phyloP scores from a whole-genome alignment of 2,888 invertebrate genomes.

The Lasiommata megera region DNA sequence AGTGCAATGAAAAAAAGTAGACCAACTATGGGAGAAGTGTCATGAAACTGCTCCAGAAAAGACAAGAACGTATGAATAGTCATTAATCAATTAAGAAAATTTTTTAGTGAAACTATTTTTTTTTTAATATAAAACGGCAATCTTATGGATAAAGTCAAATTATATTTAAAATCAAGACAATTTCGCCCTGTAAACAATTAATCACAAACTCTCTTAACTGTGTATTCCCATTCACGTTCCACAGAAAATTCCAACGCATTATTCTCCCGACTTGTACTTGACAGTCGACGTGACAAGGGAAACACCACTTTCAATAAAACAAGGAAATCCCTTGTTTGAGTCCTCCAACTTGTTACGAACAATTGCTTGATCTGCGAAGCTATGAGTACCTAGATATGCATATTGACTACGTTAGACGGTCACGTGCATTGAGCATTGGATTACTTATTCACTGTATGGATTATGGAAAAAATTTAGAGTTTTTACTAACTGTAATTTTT shows the following conservation, averaged over 20 bases:
- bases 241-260: constrained; percentile 45
- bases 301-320: constrained; percentile 64
- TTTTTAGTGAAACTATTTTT: too few species aligned
- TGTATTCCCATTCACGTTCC: constrained; percentile 11
- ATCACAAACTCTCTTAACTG: background rate
- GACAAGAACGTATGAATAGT: too few species aligned
- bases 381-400: constrained; percentile 14
- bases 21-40: too few species aligned
- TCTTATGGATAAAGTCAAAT: too few species aligned
- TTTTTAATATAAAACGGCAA: too few species aligned
- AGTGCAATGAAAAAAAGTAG: too few species aligned
- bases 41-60: too few species aligned
- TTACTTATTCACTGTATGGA: background rate
- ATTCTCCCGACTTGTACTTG: constrained; percentile 52
- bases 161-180: background rate
- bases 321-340: constrained; percentile 62
- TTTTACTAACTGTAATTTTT: too few species aligned
- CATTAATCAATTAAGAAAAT: too few species aligned
- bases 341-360: constrained; percentile 47
- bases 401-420: background rate
- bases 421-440: background rate
- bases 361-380: constrained; percentile 29
- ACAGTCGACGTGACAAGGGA: constrained; percentile 59
- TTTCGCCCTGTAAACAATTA: background rate
- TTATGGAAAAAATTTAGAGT: too few species aligned